Evolutionary conservation across 2,888 invertebrate genomes (phyloP), one percentile per base, ranked within the genome.

Genomic region (Chalcis sispes): DNA sequence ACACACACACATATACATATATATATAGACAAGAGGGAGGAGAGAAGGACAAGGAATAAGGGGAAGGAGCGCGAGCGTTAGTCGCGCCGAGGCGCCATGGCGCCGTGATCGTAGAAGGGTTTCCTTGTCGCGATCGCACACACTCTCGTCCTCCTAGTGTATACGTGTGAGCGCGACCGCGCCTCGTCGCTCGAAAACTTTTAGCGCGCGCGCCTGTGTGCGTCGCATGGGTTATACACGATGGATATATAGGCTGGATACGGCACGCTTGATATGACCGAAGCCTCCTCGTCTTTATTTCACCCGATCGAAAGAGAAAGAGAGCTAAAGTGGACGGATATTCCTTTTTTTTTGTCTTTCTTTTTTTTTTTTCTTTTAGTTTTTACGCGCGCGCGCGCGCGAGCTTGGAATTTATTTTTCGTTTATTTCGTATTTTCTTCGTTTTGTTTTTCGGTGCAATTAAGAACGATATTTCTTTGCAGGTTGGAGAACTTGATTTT

Each of bases 101-200:
- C 88, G 88, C 88, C 88, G 88, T 83, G 83, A 81, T 82, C 88
- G 86, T 88, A 89, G 88, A 89, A 89, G 88, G 88, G 88, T 89
- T 89, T 89, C 82, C 88, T 87, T 89, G 88, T 89, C 88, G 82
- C 82, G 75, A 82, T 78, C 83, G 75, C 82, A 82, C 83, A 82
- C 80, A 77, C 61, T 61, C 80, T 20, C 69, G 32, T 42, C 67
- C 65, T 73, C 20, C 50, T 18, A 3, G 20, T 20, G 20, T 36
- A 36, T 4, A 36, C 36, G 5, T 7, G n/a, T n/a, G n/a, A n/a
- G n/a, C 13, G 15, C 42, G 32, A 32, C 2, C 42, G 42, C 42
- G 15, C 32, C 32, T 42, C 42, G 8, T 13, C 15, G 15, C 15
- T 8, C 32, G 42, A 13, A 8, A 8, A 2, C 42, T 2, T 42